Conservation (phyloP, 2,888 invertebrate species). For the Entomobrya multifasciata region DNA sequence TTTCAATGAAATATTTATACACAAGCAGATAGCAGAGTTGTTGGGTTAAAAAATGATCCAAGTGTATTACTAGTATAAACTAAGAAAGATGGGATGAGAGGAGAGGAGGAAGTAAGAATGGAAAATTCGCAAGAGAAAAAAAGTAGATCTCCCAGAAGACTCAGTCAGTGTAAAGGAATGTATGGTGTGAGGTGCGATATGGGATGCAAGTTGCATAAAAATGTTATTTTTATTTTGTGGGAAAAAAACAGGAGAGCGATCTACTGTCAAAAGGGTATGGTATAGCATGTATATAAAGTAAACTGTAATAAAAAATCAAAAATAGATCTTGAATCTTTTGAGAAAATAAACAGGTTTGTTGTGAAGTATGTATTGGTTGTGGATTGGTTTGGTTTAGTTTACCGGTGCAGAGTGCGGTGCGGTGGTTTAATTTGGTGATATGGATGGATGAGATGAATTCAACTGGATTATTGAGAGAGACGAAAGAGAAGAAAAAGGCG, state of each 20-base stretch:
- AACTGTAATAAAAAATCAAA: too few species aligned
- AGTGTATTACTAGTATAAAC: too few species aligned
- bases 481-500: not conserved
- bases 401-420: too few species aligned
- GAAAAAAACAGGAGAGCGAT: not conserved
- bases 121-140: not conserved
- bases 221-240: not conserved
- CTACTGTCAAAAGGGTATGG: too few species aligned
- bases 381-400: too few species aligned
- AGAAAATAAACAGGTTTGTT: not conserved
- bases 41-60: not conserved
- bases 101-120: not conserved
- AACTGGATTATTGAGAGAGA: not conserved
- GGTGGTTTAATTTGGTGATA: too few species aligned
- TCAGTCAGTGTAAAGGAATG: too few species aligned
- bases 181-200: too few species aligned
- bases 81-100: not conserved
- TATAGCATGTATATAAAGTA: too few species aligned
- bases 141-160: too few species aligned
- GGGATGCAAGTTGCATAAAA: constrained; percentile 38
- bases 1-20: constrained; percentile 31
- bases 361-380: too few species aligned
- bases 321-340: too few species aligned
- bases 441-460: not conserved
- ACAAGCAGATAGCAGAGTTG: not conserved